Base-by-base conservation (phyloP, 2,888 invertebrate genomes). In the Cosmia trapezina region DNA sequence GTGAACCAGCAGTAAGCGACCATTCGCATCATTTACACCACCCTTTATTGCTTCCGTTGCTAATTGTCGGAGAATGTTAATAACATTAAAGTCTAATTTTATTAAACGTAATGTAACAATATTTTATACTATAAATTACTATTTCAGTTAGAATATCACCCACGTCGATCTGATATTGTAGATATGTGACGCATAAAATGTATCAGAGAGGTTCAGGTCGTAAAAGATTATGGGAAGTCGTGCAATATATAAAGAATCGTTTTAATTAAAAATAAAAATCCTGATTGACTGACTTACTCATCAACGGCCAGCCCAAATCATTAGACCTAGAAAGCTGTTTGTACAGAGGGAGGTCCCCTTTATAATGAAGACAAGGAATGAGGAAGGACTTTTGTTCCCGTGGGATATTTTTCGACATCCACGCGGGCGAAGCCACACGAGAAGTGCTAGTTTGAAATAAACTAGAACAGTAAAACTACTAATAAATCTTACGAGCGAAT, bases 41-140 rank as follows among this genome's bases (percentile, higher is more conserved):
- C 45, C 80, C 41, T 83, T 71, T 73, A 73, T 74, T 57, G 43
- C 78, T 74, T 79, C 81, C 74, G 74, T 64, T 70, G 66, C 61
- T 81, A 69, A 83, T 73, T 76, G 70, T 63, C 47, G 14, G 51
- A 49, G 63, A 69, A 65, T 64, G 45, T 67, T 63, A 69, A 54
- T 51, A 54, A 51, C 33, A 70, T 74, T 69, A 65, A 22, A 57
- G 17, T 54, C 65, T 59, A 72, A 73, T n/a, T n/a, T n/a, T n/a
- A n/a, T 80, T 80, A 69, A 71, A 63, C 28, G 54, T 59, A 75
- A 80, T 68, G 41, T n/a, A n/a, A n/a, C n/a, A n/a, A n/a, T n/a
- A n/a, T n/a, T n/a, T n/a, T n/a, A 57, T 47, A 28, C 43, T 33
- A 47, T 80, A 75, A 57, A 70, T 57, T 57, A 61, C 28, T 54